Conservation (phyloP, 2,888 invertebrate species). For the Amphipoea lucens region DNA sequence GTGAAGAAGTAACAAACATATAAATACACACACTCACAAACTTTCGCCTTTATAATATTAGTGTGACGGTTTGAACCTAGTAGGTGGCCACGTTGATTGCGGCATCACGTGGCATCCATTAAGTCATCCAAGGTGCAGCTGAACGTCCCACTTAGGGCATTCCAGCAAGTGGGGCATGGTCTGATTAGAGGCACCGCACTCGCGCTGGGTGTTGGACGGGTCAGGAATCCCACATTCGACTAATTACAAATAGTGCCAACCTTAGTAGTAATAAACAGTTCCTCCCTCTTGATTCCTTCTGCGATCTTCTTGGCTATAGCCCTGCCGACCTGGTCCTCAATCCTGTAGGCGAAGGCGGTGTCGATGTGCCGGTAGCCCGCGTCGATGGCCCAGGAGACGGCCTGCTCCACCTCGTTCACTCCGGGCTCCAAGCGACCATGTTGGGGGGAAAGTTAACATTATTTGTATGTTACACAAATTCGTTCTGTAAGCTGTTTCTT, state of each 20-base stretch:
- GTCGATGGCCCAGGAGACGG: slow-evolving; percentile 89
- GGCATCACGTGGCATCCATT: too few relatives aligned
- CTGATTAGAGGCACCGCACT: too few relatives aligned
- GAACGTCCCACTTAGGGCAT: too few relatives aligned
- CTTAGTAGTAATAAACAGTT: slow-evolving; percentile 90
- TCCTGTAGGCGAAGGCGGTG: slow-evolving; percentile 90
- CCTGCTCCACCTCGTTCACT: slow-evolving; percentile 79
- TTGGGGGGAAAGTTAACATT: slow-evolving; percentile 1
- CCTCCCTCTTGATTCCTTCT: slow-evolving; percentile 86
- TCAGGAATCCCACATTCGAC: too few relatives aligned
- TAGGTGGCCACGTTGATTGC: too few relatives aligned
- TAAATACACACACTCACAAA: too few relatives aligned
- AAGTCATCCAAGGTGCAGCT: too few relatives aligned
- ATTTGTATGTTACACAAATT: slow-evolving; percentile 6
- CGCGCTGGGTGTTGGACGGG: too few relatives aligned
- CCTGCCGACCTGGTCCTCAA: slow-evolving; percentile 89
- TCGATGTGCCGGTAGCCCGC: slow-evolving; percentile 92
- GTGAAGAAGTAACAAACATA: too few relatives aligned
- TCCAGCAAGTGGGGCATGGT: too few relatives aligned
- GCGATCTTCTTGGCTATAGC: slow-evolving; percentile 83
- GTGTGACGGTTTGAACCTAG: too few relatives aligned
- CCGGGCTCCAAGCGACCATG: slow-evolving; percentile 73
- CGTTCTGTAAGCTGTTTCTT: background rate
- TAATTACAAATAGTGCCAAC: slow-evolving; percentile 60
- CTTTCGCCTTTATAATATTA: too few relatives aligned